phyloP scores from a whole-genome alignment of 2,797 vertebrate species.

The Sparidentex hasta region DNA sequence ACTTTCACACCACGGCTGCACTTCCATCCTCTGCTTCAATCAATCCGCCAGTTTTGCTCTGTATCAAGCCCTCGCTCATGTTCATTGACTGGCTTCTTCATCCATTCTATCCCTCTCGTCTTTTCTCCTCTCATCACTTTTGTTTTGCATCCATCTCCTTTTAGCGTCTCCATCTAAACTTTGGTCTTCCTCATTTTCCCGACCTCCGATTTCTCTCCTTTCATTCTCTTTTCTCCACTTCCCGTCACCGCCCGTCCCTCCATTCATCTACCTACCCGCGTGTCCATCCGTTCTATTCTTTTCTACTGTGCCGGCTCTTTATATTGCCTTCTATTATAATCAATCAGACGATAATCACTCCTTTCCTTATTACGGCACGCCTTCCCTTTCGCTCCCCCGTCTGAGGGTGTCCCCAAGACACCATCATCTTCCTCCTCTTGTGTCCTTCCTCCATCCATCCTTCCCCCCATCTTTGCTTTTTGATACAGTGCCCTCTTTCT shows the following conservation, averaged over 20 bases:
- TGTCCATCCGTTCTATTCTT: slow-evolving; percentile 6
- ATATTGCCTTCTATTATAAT: slow-evolving; percentile 41
- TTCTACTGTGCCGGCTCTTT: slow-evolving; percentile 8
- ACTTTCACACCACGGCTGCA: neutral
- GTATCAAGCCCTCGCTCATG: neutral
- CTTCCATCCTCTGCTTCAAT: slow-evolving; percentile 15
- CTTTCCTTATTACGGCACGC: slow-evolving; percentile 5
- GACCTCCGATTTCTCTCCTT: slow-evolving; percentile 24
- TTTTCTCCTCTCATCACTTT: slow-evolving; percentile 18
- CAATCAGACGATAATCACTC: slow-evolving; percentile 41
- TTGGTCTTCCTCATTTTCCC: slow-evolving; percentile 24
- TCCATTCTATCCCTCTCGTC: neutral
- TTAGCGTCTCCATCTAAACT: slow-evolving; percentile 34
- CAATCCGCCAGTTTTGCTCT: slow-evolving; percentile 23
- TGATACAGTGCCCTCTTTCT: neutral
- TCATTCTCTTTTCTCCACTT: slow-evolving; percentile 37
- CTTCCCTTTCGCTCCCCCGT: slow-evolving; percentile 6
- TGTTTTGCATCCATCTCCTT: slow-evolving; percentile 53
- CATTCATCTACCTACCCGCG: slow-evolving; percentile 9
- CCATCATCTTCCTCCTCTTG: slow-evolving; percentile 22
- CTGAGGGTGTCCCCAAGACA: neutral
- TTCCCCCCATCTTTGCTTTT: slow-evolving; percentile 3
- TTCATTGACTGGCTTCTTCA: slow-evolving; percentile 30
- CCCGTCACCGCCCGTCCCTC: slow-evolving; percentile 10
- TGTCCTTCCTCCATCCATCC: neutral